phyloP scores from a whole-genome alignment of 2,113 vertebrate genomes.

The Crotalus helleri region DNA sequence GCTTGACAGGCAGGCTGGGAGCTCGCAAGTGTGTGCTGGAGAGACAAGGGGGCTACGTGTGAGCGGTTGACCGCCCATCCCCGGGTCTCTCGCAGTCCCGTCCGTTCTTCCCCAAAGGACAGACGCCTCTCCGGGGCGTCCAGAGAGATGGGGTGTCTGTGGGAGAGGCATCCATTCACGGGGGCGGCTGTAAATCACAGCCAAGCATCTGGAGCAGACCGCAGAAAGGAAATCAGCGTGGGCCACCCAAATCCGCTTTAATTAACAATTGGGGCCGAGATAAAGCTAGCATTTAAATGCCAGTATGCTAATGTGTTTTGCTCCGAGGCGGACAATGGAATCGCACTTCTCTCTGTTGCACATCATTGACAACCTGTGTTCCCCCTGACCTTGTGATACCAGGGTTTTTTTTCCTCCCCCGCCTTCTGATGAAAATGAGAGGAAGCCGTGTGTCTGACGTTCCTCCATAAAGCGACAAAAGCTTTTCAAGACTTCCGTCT shows the following conservation, averaged over 20 bases:
- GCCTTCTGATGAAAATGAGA: conserved; percentile 24
- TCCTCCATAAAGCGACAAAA: conserved; percentile 17
- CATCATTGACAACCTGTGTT: conserved; percentile 46
- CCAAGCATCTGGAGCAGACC: background rate
- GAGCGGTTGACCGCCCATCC: rapidly evolving
- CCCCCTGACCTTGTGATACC: conserved; percentile 31
- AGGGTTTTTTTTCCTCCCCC: background rate
- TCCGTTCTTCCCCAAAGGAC: conserved; percentile 11
- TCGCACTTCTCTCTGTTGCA: background rate
- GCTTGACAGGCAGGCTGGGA: rapidly evolving
- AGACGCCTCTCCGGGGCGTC: background rate
- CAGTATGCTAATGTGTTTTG: conserved; percentile 46
- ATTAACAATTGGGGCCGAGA: conserved; percentile 36
- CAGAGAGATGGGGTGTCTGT: rapidly evolving
- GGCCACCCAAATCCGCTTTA: conserved; percentile 37
- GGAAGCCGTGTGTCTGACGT: background rate
- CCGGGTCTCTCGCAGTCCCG: background rate
- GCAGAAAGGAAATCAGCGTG: background rate
- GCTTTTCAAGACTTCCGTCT: too few species aligned
- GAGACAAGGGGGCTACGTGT: conserved; percentile 42
- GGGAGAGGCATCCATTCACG: conserved; percentile 14
- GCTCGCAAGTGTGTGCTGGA: background rate
- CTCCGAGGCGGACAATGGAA: background rate
- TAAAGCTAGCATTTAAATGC: conserved; percentile 46
- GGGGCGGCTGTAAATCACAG: conserved; percentile 21